Conservation (phyloP, 1,140 invertebrate species). For the Drosophila leontia region DNA sequence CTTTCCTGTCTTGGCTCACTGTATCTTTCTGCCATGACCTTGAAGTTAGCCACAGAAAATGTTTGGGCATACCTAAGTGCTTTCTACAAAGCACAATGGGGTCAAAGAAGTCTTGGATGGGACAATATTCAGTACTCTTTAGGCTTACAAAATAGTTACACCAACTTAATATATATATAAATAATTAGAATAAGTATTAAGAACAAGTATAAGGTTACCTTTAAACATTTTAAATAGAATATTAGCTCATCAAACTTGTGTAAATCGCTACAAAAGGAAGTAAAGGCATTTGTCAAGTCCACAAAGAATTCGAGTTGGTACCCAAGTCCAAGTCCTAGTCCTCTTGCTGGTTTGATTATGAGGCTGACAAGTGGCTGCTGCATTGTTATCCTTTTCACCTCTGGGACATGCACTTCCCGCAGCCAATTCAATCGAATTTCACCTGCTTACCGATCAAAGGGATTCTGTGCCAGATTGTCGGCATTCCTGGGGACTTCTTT, state of each 20-base stretch:
- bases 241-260: neutral
- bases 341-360: neutral
- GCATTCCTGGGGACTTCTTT: constrained; percentile 8
- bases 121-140: neutral
- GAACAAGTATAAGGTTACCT: neutral
- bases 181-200: neutral
- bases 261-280: constrained; percentile 21
- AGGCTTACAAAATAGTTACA: neutral
- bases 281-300: constrained; percentile 40
- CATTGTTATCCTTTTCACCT: constrained; percentile 18
- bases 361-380: constrained; percentile 15
- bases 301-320: neutral
- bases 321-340: neutral
- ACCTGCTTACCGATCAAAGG: neutral
- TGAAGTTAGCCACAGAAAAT: constrained; percentile 39
- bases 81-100: constrained; percentile 40
- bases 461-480: neutral
- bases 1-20: neutral
- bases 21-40: constrained; percentile 7
- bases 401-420: neutral
- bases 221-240: neutral
- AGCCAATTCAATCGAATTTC: constrained; percentile 1
- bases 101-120: neutral
- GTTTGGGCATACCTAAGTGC: constrained; percentile 64
- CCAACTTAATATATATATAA: neutral